Evolutionary conservation across 2,113 vertebrate species (phyloP).

Genomic region (Rallus limicola): DNA sequence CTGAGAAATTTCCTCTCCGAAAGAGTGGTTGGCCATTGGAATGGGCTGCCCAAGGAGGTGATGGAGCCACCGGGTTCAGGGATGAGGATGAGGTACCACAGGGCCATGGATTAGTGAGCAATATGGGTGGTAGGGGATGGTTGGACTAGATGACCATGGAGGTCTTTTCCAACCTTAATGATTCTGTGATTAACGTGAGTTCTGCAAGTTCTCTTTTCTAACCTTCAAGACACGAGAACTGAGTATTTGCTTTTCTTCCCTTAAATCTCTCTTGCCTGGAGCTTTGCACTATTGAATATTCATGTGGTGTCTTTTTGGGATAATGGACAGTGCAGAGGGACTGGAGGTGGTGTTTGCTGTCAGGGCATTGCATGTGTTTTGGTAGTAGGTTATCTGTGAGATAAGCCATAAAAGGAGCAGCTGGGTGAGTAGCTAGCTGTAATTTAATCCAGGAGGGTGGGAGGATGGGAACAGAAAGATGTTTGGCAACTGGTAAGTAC

Average conservation of each 20-base stretch:
- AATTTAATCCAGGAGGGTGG: neutral
- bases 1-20: too few species aligned
- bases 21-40: too few species aligned
- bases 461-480: neutral
- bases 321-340: neutral
- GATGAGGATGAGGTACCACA: too few species aligned
- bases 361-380: accelerated
- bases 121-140: too few species aligned
- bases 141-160: too few species aligned
- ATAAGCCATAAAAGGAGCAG: neutral
- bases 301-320: accelerated
- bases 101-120: too few species aligned
- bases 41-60: too few species aligned
- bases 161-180: too few species aligned
- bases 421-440: neutral
- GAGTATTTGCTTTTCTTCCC: neutral
- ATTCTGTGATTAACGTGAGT: neutral
- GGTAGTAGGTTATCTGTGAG: neutral
- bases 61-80: too few species aligned
- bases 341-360: neutral
- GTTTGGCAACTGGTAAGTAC: neutral
- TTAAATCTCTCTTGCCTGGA: neutral
- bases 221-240: neutral
- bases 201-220: neutral
- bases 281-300: neutral